These are phyloP conservation scores for Mesoclemmys tuberculata DNA, from an alignment of 2,113 vertebrate species.

Conservation along the genomic window DNA sequence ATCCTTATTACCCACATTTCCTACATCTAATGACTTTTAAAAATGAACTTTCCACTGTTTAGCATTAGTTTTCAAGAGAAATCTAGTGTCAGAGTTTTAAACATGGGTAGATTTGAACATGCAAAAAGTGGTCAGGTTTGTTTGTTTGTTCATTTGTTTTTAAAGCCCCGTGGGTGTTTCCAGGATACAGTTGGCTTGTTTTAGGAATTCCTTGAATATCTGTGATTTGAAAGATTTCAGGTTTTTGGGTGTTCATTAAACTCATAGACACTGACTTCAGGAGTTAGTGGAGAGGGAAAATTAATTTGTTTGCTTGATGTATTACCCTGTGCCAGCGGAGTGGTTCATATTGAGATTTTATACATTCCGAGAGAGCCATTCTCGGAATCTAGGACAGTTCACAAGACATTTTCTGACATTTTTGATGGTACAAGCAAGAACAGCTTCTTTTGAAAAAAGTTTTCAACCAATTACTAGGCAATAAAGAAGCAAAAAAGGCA, in stretches of 20 bases:
- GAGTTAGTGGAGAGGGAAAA: not conserved
- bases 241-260: not conserved
- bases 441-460: not conserved
- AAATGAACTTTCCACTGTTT: not conserved
- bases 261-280: not conserved
- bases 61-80: not conserved
- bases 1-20: not conserved
- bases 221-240: not conserved
- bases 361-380: not conserved
- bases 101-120: not conserved
- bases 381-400: not conserved
- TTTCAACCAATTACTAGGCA: not conserved
- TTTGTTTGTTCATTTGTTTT: no score
- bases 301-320: not conserved
- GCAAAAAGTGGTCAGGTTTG: not conserved
- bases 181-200: not conserved
- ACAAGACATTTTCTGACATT: not conserved
- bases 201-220: not conserved
- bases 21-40: not conserved
- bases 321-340: not conserved
- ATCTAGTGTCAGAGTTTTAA: not conserved
- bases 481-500: not conserved
- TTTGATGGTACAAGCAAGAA: not conserved
- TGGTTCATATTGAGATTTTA: not conserved
- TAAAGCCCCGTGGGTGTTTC: not conserved